phyloP scores from a whole-genome alignment of 2,797 vertebrate genomes.

The Cynopterus sphinx region DNA sequence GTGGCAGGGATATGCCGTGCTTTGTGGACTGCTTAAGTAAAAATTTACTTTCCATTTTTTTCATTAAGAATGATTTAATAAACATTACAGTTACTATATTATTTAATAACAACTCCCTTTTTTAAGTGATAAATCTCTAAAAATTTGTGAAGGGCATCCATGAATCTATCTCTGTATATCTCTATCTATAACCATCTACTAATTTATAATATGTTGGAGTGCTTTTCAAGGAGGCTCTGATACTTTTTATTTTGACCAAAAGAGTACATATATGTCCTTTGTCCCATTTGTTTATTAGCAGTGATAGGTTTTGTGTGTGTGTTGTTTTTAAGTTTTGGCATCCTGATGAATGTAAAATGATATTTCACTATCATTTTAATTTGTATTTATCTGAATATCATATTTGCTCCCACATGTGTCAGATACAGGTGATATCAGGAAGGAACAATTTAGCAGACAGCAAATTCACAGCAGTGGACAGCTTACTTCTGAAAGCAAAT shows the following conservation, averaged over 20 bases:
- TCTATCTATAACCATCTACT: neutral
- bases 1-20: too few relatives aligned
- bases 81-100: neutral
- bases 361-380: neutral
- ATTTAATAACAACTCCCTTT: neutral
- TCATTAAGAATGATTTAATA: neutral
- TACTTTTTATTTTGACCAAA: neutral
- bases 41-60: neutral
- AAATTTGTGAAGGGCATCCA: neutral
- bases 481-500: neutral
- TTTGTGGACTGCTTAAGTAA: neutral
- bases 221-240: neutral
- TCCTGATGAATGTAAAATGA: neutral
- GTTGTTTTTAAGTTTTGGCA: neutral
- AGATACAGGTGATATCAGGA: neutral
- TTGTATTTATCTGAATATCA: neutral
- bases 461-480: neutral
- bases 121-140: neutral
- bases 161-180: too few relatives aligned
- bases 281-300: neutral
- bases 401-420: neutral
- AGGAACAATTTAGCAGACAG: neutral
- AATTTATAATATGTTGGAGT: neutral
- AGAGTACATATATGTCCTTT: neutral
- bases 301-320: neutral